Evolutionary conservation across 2,888 invertebrate genomes (phyloP).

Genomic region (Drosophila maculinotata): DNA sequence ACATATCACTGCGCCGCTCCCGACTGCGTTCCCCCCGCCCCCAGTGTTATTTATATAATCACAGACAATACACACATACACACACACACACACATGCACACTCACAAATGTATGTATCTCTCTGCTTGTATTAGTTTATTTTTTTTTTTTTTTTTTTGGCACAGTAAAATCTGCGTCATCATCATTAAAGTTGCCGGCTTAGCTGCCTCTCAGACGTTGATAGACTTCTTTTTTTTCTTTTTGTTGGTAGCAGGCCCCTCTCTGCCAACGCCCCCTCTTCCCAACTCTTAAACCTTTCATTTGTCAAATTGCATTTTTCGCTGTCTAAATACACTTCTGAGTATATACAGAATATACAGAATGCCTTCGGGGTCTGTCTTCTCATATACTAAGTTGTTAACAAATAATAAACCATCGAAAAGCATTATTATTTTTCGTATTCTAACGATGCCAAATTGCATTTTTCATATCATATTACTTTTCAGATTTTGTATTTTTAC

Average conservation of each 20-base stretch:
- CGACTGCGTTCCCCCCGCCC: neutral
- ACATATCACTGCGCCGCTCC: conserved; percentile 45
- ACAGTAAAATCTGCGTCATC: conserved; percentile 64
- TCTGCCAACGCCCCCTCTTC: neutral
- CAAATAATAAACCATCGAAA: no score
- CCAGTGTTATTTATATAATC: conserved; percentile 57
- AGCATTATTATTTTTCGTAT: no score
- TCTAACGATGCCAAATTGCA: no score
- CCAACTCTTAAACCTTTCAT: conserved; percentile 15
- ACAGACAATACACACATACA: conserved; percentile 41
- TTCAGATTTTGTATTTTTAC: no score
- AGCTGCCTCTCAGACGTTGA: conserved; percentile 28
- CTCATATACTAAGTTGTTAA: no score
- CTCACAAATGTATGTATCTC: conserved; percentile 5
- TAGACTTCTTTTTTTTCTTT: conserved; percentile 3
- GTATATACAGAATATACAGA: neutral
- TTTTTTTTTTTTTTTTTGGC: conserved; percentile 55
- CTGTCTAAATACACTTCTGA: conserved; percentile 8
- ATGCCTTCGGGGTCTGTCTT: no score
- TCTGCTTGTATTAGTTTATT: conserved; percentile 10
- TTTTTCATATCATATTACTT: no score
- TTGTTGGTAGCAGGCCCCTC: no score
- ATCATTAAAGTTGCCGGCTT: conserved; percentile 69
- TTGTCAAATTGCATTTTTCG: conserved; percentile 37
- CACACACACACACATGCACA: no score